phyloP scores from a whole-genome alignment of 2,888 invertebrate species.

The Gibbula magus region DNA sequence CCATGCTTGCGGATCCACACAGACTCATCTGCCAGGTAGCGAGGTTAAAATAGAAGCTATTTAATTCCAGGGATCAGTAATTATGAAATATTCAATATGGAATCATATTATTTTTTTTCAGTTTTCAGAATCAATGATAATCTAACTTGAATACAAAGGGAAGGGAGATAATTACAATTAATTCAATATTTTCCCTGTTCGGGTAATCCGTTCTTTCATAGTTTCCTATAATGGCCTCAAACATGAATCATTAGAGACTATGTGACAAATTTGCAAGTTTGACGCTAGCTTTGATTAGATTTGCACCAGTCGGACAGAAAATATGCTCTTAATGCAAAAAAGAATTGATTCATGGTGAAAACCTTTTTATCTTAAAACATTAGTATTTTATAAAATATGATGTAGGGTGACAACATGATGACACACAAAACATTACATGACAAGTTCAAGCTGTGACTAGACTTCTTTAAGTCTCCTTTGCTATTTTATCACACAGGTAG shows the following conservation, averaged over 20 bases:
- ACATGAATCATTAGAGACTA: background rate
- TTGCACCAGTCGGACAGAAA: background rate
- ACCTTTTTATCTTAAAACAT: background rate
- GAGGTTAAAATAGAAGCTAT: background rate
- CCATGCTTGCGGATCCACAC: background rate
- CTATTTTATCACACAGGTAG: too few species aligned
- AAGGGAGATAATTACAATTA: background rate
- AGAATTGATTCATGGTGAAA: background rate
- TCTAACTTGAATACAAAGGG: slow-evolving; percentile 1
- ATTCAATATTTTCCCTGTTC: slow-evolving; percentile 1
- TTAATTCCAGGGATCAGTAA: background rate
- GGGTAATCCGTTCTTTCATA: background rate
- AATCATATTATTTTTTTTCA: background rate
- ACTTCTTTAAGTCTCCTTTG: too few species aligned
- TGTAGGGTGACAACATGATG: too few species aligned
- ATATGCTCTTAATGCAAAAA: background rate
- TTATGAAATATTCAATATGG: slow-evolving; percentile 13
- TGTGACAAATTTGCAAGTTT: background rate
- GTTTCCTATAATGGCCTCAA: background rate
- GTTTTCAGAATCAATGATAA: slow-evolving; percentile 6
- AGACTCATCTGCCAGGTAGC: background rate
- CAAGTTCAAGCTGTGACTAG: too few species aligned
- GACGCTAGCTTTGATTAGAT: background rate
- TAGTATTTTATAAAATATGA: background rate
- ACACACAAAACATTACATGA: too few species aligned